Base-by-base conservation (phyloP, 1,140 invertebrate genomes). In the Atopsyche davidsoni region DNA sequence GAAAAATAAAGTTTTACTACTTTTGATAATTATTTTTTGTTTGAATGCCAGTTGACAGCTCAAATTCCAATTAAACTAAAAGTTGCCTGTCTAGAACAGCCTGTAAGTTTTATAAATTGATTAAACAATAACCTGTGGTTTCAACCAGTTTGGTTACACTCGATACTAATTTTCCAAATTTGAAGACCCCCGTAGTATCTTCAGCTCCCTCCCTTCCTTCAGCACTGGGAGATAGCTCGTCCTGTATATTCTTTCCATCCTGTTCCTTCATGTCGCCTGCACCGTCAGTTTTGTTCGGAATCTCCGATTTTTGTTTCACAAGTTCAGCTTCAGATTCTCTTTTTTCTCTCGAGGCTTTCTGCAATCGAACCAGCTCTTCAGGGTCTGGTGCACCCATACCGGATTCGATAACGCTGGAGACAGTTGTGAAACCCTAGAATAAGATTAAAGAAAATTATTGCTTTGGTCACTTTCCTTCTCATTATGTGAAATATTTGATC, bases 311-410 rank as follows among this genome's bases (percentile, higher is more conserved):
- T 35, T 49, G 42, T 32, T 44, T 22, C 22, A 41, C 41, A n/a
- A n/a, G n/a, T 31, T 46, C 38, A 32, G 21, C 43, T 22, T 55
- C 32, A 9, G 41, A 19, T 63, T 46, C 36, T 34, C 31, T 23
- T 41, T 36, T 46, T 42, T 59, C 57, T 46, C 59, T 55, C 47
- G 70, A 62, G 51, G 62, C 53, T 48, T 67, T 65, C 61, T 73
- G 64, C 19, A 66, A 64, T 56, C 73, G 70, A 1, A 80, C 86
- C 38, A 91, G 61, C 61, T 89, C 82, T 63, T 83, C 80, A 11
- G 87, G 85, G 62, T 87, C 79, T 17, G 87, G 85, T 4, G 81
- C 81, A 18, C 85, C 86, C 35, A 92, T 82, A 25, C 79, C 76
- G 36, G 79, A 80, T 69, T 89, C 86, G 48, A 92, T 65, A 10